Conservation (phyloP, 1,140 invertebrate genomes). For the Temnothorax nylanderi region DNA sequence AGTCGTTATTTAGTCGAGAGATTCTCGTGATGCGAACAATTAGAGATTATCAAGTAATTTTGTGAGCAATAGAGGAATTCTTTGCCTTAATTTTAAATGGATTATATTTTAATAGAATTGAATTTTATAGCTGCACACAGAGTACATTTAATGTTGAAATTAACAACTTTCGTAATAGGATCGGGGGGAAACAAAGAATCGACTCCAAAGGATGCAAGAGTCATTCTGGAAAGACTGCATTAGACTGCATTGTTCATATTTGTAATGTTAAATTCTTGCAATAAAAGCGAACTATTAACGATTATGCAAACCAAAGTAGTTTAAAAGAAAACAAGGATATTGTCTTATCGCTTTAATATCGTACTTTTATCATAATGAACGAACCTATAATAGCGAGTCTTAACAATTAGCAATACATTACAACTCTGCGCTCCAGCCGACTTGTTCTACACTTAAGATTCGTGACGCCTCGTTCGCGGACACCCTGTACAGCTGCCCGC, state of each 20-base stretch:
- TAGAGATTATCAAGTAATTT: not conserved
- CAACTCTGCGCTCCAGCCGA: not conserved
- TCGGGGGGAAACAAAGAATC: not conserved
- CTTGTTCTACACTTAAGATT: not conserved
- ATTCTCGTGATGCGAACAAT: not conserved
- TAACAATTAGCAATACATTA: not conserved
- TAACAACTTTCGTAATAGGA: not conserved
- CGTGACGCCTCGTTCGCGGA: conserved; percentile 6
- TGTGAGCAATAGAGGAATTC: not conserved
- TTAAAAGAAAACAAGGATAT: not conserved
- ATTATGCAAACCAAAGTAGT: not conserved
- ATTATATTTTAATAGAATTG: not conserved
- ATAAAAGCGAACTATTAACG: not conserved
- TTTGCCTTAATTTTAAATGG: not conserved
- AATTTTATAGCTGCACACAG: not conserved
- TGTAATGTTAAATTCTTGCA: not conserved
- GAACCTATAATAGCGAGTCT: not conserved
- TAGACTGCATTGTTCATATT: not conserved
- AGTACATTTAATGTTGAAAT: not conserved
- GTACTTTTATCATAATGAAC: not conserved
- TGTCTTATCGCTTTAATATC: not conserved
- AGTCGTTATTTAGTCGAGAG: not conserved
- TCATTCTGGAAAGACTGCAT: not conserved
- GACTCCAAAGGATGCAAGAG: not conserved
- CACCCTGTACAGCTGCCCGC: conserved; percentile 37